Percentiles rank a stretch among this genome's conserved stretches.
These are phyloP conservation scores for Tinea trinotella DNA, from an alignment of 2,888 invertebrate species.

Conservation along the genomic window DNA sequence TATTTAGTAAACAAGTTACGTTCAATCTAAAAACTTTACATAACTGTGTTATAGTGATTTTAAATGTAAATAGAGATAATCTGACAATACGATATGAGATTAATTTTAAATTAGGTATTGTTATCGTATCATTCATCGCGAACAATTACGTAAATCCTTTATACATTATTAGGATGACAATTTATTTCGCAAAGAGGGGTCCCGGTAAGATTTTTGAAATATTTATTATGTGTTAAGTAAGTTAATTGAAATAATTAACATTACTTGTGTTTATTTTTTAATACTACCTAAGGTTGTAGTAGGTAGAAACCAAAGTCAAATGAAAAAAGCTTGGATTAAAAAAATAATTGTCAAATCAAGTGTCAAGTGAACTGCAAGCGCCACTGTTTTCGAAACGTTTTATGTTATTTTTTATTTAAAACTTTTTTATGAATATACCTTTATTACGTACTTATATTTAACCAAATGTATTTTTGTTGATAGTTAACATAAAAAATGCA, in stretches of 20 bases:
- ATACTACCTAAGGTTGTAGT: too few species aligned
- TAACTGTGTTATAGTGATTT: conserved; percentile 16
- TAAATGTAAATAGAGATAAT: conserved; percentile 19
- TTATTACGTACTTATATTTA: background rate
- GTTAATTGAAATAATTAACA: too few species aligned
- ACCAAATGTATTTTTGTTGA: too few species aligned
- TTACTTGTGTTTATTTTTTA: too few species aligned
- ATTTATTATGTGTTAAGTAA: too few species aligned
- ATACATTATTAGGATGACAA: background rate
- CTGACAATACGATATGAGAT: conserved; percentile 1
- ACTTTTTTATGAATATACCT: background rate
- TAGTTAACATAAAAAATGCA: background rate
- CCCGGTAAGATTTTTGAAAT: background rate
- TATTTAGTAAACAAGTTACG: background rate
- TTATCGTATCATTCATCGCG: background rate
- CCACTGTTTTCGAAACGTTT: background rate
- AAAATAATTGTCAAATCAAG: background rate
- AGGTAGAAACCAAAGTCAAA: too few species aligned
- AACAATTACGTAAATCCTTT: conserved; percentile 7
- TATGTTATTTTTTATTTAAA: background rate
- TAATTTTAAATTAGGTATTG: background rate
- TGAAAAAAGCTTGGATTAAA: background rate
- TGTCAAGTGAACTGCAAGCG: background rate
- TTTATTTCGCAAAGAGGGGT: background rate
- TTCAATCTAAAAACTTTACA: background rate